A percentile compares a stretch with the other conserved stretches of the same genome.
Conservation (phyloP, 2,888 invertebrate genomes). For the Zaprionus lineosus region DNA sequence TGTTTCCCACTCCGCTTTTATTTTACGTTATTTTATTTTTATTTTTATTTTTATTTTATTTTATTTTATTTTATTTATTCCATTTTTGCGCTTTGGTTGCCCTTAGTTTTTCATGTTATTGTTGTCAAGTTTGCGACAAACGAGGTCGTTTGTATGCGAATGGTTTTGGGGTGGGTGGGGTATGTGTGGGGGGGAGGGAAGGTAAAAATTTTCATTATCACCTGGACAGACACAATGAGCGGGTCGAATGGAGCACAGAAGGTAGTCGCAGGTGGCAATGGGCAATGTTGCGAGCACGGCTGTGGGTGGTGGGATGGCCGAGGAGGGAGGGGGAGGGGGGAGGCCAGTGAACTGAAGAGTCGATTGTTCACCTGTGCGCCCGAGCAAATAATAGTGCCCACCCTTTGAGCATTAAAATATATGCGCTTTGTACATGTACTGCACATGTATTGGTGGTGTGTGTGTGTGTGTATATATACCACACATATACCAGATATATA, state of each 20-base stretch:
- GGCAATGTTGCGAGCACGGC: conserved; percentile 16
- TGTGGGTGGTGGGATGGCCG: background rate
- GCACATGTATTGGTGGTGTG: too few species aligned
- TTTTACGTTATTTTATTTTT: conserved; percentile 3
- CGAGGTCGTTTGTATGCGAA: conserved; percentile 24
- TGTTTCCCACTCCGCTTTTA: too few species aligned
- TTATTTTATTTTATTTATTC: conserved; percentile 12
- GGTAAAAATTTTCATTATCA: conserved; percentile 51
- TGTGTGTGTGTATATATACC: background rate
- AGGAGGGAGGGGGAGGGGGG: background rate
- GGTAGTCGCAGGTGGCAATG: too few species aligned
- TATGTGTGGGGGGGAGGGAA: background rate
- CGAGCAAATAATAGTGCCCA: conserved; percentile 45
- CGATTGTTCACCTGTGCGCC: conserved; percentile 54
- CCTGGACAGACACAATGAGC: conserved; percentile 39
- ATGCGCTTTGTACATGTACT: too few species aligned
- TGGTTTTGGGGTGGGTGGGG: background rate
- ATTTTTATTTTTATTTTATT: conserved; percentile 11
- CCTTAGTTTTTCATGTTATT: conserved; percentile 7
- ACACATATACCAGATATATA: background rate
- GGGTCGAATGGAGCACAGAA: too few species aligned
- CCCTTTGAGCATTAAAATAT: too few species aligned
- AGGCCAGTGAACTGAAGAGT: conserved; percentile 52
- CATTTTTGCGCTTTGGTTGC: conserved; percentile 15
- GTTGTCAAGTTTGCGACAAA: background rate